These are phyloP conservation scores for Lasioglossum zephyrum DNA, from an alignment of 2,888 invertebrate species.

Conservation along the genomic window DNA sequence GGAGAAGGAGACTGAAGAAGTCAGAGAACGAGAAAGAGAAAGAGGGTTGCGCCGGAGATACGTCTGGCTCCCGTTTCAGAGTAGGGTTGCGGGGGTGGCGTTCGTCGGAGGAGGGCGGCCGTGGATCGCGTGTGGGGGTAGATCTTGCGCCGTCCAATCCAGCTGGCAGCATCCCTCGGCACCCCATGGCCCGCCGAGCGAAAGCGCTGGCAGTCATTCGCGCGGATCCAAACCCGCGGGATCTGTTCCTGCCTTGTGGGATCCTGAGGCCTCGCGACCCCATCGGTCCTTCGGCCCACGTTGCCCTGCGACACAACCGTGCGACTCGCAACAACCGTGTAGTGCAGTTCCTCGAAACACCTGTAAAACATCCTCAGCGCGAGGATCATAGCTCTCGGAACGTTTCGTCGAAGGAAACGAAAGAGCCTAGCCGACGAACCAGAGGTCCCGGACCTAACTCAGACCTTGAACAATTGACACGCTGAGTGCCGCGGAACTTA, in stretches of 20 bases:
- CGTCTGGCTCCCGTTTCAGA: conserved; percentile 41
- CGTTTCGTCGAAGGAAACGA: conserved; percentile 29
- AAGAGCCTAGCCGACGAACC: neutral
- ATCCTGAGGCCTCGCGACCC: conserved; percentile 17
- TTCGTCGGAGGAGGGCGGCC: conserved; percentile 50
- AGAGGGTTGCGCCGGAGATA: conserved; percentile 57
- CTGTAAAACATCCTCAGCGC: neutral
- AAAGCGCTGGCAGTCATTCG: conserved; percentile 81
- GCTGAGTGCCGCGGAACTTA: neutral
- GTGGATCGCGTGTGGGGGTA: conserved; percentile 74
- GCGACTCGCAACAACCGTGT: neutral
- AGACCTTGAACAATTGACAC: neutral
- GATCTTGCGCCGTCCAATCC: conserved; percentile 82
- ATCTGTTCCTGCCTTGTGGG: conserved; percentile 60
- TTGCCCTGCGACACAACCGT: neutral
- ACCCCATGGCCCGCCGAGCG: conserved; percentile 70
- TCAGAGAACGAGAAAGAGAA: conserved; percentile 25
- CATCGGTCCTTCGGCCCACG: neutral
- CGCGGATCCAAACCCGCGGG: conserved; percentile 80
- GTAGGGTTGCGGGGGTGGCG: conserved; percentile 32
- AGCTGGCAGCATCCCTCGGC: conserved; percentile 82
- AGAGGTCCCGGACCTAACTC: conserved; percentile 2
- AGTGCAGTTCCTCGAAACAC: conserved; percentile 1
- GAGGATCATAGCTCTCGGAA: neutral
- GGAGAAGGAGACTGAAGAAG: conserved; percentile 12